Evolutionary conservation across 2,797 vertebrate genomes (phyloP).

Genomic region (Epinephelus malabaricus): DNA sequence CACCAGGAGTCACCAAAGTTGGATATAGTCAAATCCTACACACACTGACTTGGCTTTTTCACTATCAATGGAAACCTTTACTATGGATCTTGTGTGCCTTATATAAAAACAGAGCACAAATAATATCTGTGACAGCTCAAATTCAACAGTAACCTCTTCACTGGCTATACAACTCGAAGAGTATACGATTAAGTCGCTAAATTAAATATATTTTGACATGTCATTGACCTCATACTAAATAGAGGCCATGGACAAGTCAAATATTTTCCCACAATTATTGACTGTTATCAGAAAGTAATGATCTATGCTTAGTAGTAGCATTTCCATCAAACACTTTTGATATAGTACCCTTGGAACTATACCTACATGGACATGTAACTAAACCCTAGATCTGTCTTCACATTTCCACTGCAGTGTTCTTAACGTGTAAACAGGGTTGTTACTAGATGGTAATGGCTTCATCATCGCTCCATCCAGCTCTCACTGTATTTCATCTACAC

Average conservation of each 20-base stretch:
- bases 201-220: not conserved
- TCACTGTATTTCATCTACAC: too few relatives aligned
- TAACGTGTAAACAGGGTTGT: too few relatives aligned
- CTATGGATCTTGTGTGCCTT: not conserved
- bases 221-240: not conserved
- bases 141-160: not conserved
- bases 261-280: not conserved
- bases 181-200: not conserved
- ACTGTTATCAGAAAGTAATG: not conserved
- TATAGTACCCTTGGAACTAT: too few relatives aligned
- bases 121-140: not conserved
- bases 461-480: too few relatives aligned
- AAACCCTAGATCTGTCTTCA: too few relatives aligned
- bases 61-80: not conserved
- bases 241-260: not conserved
- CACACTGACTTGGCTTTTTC: too few relatives aligned
- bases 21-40: not conserved
- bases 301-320: not conserved
- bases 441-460: too few relatives aligned
- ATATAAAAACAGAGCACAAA: not conserved
- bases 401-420: too few relatives aligned
- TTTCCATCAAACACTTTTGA: too few relatives aligned
- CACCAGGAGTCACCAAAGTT: constrained; percentile 30
- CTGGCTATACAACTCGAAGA: not conserved
- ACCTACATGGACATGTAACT: too few relatives aligned